Percentiles rank a stretch among this genome's conserved stretches.
Evolutionary conservation across 23 tunicate genomes (phyloP).

Genomic region (Trididemnum clinides): DNA sequence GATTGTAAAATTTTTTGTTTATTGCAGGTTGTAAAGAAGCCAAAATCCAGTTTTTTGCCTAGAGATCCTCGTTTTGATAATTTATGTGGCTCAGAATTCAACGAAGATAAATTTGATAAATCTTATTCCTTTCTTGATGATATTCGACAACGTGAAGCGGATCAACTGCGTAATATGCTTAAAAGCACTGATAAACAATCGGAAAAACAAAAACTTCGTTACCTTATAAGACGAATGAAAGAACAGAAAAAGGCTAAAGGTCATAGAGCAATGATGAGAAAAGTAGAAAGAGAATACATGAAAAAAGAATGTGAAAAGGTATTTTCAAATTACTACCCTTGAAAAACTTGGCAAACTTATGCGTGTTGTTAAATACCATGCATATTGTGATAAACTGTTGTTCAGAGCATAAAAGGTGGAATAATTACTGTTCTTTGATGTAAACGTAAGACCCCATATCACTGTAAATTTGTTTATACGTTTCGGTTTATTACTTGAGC

Average conservation of each 20-base stretch:
- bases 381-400: not conserved
- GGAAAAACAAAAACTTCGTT: slow-evolving; percentile 35
- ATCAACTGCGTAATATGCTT: slow-evolving; percentile 31
- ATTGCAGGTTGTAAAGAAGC: slow-evolving; percentile 25
- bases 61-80: slow-evolving; percentile 93
- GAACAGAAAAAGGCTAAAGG: slow-evolving; percentile 49
- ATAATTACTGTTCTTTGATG: too few species aligned
- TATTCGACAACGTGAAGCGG: slow-evolving; percentile 52
- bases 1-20: not conserved
- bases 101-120: slow-evolving; percentile 70
- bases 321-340: too few species aligned
- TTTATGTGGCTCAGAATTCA: slow-evolving; percentile 77
- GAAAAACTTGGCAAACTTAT: too few species aligned
- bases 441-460: too few species aligned
- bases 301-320: slow-evolving; percentile 70
- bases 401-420: not conserved
- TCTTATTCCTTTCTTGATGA: slow-evolving; percentile 61
- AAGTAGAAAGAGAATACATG: slow-evolving; percentile 37
- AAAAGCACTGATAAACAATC: not conserved
- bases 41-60: not conserved
- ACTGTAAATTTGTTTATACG: too few species aligned
- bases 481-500: too few species aligned
- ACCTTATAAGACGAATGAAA: slow-evolving; percentile 52
- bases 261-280: slow-evolving; percentile 25
- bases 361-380: too few species aligned